Percentiles rank a stretch among this genome's conserved stretches.
These are phyloP conservation scores for Spheniscus humboldti DNA, from an alignment of 2,797 vertebrate genomes.

Conservation along the genomic window DNA sequence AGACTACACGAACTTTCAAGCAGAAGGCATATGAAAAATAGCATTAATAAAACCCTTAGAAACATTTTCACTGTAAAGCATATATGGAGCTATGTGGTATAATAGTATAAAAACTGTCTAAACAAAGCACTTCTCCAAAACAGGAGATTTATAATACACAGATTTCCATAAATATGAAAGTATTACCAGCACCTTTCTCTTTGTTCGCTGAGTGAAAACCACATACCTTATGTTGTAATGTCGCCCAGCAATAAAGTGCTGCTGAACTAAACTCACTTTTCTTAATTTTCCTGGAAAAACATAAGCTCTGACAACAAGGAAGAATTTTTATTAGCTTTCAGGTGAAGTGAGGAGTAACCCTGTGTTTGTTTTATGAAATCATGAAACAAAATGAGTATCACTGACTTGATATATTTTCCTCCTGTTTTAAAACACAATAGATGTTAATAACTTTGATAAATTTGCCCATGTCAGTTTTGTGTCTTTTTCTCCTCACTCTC, in stretches of 20 bases:
- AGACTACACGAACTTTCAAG: not conserved
- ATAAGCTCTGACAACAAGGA: slow-evolving; percentile 23
- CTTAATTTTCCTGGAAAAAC: slow-evolving; percentile 56
- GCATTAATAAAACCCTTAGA: slow-evolving; percentile 15
- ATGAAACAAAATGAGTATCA: slow-evolving; percentile 50
- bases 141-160: slow-evolving; percentile 25
- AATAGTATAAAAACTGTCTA: not conserved
- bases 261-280: slow-evolving; percentile 53
- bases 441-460: slow-evolving; percentile 52
- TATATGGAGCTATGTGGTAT: not conserved
- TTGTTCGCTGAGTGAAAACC: not conserved
- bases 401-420: slow-evolving; percentile 50
- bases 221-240: not conserved
- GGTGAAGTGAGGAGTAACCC: not conserved
- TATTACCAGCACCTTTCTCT: not conserved
- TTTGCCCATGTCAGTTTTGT: slow-evolving; percentile 7
- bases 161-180: slow-evolving; percentile 28
- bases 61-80: not conserved
- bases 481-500: not conserved
- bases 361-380: slow-evolving; percentile 63
- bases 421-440: slow-evolving; percentile 50
- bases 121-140: not conserved
- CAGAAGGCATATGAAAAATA: slow-evolving; percentile 19
- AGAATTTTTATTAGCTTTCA: slow-evolving; percentile 39
- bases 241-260: slow-evolving; percentile 22